A percentile compares a stretch with the other conserved stretches of the same genome.
These are phyloP conservation scores for Pristiophorus japonicus DNA, from an alignment of 2,113 vertebrate species.

Conservation along the genomic window DNA sequence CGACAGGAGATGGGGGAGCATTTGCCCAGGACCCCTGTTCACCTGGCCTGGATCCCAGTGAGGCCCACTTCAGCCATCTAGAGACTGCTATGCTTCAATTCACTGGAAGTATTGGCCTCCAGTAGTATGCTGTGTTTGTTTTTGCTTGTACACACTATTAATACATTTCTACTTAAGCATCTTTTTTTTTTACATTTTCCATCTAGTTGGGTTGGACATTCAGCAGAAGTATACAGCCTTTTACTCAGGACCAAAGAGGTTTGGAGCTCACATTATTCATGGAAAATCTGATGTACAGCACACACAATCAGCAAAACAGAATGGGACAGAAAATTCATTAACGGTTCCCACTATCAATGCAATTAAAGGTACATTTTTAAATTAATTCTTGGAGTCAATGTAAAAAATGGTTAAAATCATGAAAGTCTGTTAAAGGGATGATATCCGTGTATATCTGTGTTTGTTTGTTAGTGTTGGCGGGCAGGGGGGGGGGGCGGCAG, in stretches of 20 bases:
- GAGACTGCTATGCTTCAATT: background rate
- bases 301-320: slow-evolving; percentile 45
- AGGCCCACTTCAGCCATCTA: background rate
- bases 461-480: background rate
- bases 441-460: background rate
- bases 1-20: background rate
- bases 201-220: slow-evolving; percentile 82
- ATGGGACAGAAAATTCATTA: slow-evolving; percentile 52
- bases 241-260: slow-evolving; percentile 59
- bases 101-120: background rate
- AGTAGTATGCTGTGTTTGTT: background rate
- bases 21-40: background rate
- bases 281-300: background rate
- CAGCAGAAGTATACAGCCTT: slow-evolving; percentile 67
- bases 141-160: background rate
- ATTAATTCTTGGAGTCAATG: background rate
- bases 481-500: too few species aligned
- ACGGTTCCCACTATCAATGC: slow-evolving; percentile 44
- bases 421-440: background rate
- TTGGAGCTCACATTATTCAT: slow-evolving; percentile 47
- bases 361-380: slow-evolving; percentile 38
- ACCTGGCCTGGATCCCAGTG: background rate
- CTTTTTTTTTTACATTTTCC: slow-evolving; percentile 40
- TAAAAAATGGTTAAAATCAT: background rate
- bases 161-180: slow-evolving; percentile 41